Conservation (phyloP, 2,113 vertebrate species). For the Climacteris rufus region DNA sequence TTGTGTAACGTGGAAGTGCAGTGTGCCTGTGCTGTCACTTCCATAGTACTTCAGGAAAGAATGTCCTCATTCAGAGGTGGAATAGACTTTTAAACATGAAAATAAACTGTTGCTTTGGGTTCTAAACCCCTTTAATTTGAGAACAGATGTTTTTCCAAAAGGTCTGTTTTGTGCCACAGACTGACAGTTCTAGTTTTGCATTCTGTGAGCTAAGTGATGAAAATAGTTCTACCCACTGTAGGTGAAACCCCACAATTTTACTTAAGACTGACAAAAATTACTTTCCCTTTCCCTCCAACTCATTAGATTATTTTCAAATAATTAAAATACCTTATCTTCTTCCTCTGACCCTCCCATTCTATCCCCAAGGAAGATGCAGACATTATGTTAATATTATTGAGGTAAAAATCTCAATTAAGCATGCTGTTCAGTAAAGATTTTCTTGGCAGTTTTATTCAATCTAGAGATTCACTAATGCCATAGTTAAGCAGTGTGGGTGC, state of each 20-base stretch:
- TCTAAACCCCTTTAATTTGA: background rate
- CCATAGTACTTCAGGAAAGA: background rate
- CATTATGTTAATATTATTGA: background rate
- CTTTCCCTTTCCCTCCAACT: background rate
- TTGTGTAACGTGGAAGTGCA: fast-evolving
- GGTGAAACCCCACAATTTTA: background rate
- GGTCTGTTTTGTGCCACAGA: background rate
- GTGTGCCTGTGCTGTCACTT: background rate
- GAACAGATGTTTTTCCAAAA: background rate
- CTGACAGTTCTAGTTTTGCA: background rate
- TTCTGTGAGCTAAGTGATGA: background rate
- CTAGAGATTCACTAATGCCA: background rate
- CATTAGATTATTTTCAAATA: background rate
- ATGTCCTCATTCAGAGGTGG: background rate
- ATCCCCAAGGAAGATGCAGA: background rate
- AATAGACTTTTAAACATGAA: background rate
- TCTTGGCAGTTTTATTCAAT: background rate
- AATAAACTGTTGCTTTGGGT: background rate
- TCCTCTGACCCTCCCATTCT: background rate
- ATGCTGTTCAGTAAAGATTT: background rate
- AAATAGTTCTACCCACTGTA: background rate
- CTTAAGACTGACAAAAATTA: background rate
- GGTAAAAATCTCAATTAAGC: background rate
- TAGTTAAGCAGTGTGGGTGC: background rate
- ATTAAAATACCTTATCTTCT: background rate